phyloP scores from a whole-genome alignment of 2,888 invertebrate genomes.

The Theretra japonica region DNA sequence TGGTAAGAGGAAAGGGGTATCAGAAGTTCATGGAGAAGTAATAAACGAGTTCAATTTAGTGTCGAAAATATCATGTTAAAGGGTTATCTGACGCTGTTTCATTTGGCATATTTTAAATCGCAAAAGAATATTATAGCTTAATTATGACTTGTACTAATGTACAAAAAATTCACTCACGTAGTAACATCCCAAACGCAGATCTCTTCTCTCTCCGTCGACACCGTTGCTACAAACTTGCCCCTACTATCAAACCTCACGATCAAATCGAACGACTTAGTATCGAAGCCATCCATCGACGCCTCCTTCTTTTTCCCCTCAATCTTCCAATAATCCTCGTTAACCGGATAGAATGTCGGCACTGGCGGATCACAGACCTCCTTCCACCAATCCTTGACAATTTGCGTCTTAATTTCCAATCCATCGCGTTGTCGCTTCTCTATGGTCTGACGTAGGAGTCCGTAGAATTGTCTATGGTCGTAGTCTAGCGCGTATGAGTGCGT shows the following conservation, averaged over 20 bases:
- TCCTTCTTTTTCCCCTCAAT: conserved; percentile 65
- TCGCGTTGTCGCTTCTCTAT: conserved; percentile 71
- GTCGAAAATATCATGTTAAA: no score
- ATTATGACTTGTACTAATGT: no score
- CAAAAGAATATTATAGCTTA: no score
- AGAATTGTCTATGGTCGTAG: conserved; percentile 93
- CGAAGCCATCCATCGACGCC: conserved; percentile 70
- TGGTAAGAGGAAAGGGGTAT: no score
- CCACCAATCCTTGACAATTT: conserved; percentile 75
- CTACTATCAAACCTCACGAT: conserved; percentile 87
- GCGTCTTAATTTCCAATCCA: conserved; percentile 63
- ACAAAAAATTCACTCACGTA: conserved; percentile 61
- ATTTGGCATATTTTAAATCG: no score
- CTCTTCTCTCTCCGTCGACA: conserved; percentile 90
- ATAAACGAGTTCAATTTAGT: no score
- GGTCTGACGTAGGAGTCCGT: conserved; percentile 84
- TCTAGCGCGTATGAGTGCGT: conserved; percentile 89
- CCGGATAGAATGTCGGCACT: conserved; percentile 85
- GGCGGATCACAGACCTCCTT: conserved; percentile 81
- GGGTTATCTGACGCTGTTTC: no score
- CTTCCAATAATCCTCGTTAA: conserved; percentile 77
- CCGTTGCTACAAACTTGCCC: conserved; percentile 89
- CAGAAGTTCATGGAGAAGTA: no score
- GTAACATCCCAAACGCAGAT: conserved; percentile 92
- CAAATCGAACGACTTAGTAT: conserved; percentile 84